phyloP scores from a whole-genome alignment of 2,113 vertebrate species.

The Tyto alba region DNA sequence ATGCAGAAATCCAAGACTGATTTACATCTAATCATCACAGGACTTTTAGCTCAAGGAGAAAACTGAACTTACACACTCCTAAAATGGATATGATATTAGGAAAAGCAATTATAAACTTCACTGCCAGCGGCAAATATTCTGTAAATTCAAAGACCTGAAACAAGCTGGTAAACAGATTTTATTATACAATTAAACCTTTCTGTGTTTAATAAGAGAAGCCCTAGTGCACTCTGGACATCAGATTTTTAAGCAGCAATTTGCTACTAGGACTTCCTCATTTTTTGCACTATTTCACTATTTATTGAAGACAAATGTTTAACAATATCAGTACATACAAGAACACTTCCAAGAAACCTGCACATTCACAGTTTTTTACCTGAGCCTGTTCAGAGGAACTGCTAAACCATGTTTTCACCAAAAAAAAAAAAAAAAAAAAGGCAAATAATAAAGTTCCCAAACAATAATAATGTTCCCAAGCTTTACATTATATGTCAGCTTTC shows the following conservation, averaged over 20 bases:
- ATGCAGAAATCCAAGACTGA: background rate
- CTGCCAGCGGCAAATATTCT: background rate
- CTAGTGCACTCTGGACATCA: background rate
- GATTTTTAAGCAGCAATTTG: background rate
- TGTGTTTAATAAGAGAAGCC: background rate
- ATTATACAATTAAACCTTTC: background rate
- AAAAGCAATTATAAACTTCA: background rate
- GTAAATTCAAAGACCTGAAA: background rate
- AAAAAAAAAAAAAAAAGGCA: background rate
- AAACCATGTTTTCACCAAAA: background rate
- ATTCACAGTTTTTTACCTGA: background rate
- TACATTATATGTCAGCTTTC: background rate
- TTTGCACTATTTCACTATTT: background rate
- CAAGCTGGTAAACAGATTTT: background rate
- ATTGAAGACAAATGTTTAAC: rapidly evolving
- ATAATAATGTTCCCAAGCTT: background rate
- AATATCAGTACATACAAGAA: rapidly evolving
- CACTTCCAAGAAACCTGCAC: background rate
- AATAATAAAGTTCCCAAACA: background rate
- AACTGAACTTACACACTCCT: background rate
- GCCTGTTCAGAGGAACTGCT: background rate
- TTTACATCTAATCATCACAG: background rate
- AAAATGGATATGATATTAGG: background rate
- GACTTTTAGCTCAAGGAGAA: background rate
- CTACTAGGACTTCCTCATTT: background rate